These are phyloP conservation scores for Alethe diademata DNA, from an alignment of 2,113 vertebrate genomes.

Conservation along the genomic window DNA sequence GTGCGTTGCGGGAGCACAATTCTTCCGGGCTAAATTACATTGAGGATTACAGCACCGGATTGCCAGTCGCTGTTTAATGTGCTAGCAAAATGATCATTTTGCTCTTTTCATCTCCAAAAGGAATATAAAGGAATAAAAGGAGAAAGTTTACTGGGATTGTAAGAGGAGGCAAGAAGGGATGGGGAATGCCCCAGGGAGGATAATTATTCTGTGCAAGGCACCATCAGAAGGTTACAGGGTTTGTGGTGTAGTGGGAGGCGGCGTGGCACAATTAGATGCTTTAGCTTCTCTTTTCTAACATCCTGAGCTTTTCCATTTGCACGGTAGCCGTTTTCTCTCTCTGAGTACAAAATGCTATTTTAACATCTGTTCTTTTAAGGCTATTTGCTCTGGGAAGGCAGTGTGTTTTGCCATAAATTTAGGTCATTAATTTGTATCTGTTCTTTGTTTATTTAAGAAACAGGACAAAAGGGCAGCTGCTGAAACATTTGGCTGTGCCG, in stretches of 20 bases:
- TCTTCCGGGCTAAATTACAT: constrained; percentile 32
- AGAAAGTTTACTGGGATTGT: constrained; percentile 40
- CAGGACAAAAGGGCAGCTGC: constrained; percentile 99
- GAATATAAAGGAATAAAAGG: constrained; percentile 37
- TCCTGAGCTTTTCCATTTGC: constrained; percentile 49
- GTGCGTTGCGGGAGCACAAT: constrained; percentile 11
- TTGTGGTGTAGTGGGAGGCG: not conserved
- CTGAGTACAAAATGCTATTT: constrained; percentile 77
- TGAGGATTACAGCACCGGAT: constrained; percentile 3
- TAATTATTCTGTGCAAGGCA: constrained; percentile 42
- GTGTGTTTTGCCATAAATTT: constrained; percentile 92
- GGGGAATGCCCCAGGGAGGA: not conserved
- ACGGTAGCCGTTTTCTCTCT: constrained; percentile 63
- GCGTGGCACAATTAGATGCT: constrained; percentile 34
- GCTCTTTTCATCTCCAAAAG: constrained; percentile 48
- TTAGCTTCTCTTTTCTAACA: constrained; percentile 64
- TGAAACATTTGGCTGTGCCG: constrained; percentile 98
- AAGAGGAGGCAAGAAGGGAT: not conserved
- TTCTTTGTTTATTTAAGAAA: constrained; percentile 99
- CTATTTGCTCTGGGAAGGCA: constrained; percentile 81
- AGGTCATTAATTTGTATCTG: constrained; percentile 99
- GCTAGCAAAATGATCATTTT: constrained; percentile 46
- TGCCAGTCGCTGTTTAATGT: constrained; percentile 28
- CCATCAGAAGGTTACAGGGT: constrained; percentile 35
- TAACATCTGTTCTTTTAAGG: constrained; percentile 93